Evolutionary conservation across 1,140 invertebrate genomes (phyloP).

Genomic region (Euschistus heros): DNA sequence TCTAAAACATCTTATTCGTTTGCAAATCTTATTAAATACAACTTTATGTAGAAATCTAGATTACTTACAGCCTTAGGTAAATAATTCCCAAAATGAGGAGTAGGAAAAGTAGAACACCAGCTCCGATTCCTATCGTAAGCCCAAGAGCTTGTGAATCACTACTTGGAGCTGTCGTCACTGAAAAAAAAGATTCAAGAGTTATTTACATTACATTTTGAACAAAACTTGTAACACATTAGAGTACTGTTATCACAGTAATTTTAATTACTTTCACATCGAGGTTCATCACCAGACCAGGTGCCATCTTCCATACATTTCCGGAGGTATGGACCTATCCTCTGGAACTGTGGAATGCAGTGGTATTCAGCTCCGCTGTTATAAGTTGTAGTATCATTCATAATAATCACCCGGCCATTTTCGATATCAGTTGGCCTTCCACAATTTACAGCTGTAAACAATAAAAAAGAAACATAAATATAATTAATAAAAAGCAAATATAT

Average conservation of each 20-base stretch:
- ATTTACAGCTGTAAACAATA: constrained; percentile 54
- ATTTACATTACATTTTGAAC: not conserved
- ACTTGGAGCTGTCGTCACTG: constrained; percentile 46
- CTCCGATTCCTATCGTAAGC: constrained; percentile 65
- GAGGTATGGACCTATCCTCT: constrained; percentile 66
- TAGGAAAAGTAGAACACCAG: constrained; percentile 62
- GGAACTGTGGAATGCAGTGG: constrained; percentile 74
- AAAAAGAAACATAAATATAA: not conserved
- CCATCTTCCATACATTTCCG: constrained; percentile 72
- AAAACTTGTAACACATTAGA: not conserved
- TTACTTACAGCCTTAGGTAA: constrained; percentile 62
- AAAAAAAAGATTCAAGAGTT: constrained; percentile 26
- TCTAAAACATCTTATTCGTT: too few relatives aligned
- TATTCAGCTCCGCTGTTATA: constrained; percentile 77
- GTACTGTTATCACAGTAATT: not conserved
- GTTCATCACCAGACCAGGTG: constrained; percentile 72
- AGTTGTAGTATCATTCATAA: constrained; percentile 69
- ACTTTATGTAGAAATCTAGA: not conserved
- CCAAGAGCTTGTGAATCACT: constrained; percentile 58
- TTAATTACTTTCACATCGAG: constrained; percentile 52
- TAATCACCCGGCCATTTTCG: constrained; percentile 74
- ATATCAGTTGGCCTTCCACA: constrained; percentile 66
- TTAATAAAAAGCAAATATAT: too few relatives aligned
- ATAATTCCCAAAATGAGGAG: constrained; percentile 62
- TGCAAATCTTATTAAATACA: too few relatives aligned